Conservation (phyloP, 2,113 vertebrate genomes). For the Loxodonta africana region DNA sequence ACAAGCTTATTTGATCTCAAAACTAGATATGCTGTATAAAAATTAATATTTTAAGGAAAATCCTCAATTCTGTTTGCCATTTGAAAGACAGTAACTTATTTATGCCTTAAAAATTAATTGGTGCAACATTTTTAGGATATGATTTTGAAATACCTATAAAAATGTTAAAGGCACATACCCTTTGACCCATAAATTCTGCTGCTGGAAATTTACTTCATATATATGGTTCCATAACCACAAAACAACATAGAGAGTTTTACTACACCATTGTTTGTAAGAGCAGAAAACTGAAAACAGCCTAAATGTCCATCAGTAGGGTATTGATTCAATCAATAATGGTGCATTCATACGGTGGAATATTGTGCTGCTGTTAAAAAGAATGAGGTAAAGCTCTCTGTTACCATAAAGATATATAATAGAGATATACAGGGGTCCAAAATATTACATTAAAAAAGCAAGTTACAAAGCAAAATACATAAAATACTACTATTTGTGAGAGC, state of each 20-base stretch:
- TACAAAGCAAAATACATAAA: neutral
- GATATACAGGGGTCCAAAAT: neutral
- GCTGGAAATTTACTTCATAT: neutral
- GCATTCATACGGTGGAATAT: neutral
- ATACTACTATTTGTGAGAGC: neutral
- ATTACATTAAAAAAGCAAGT: conserved; percentile 43
- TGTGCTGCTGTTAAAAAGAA: conserved; percentile 20
- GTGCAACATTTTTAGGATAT: neutral
- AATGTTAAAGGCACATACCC: neutral
- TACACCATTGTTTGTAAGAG: neutral
- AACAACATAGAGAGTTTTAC: neutral
- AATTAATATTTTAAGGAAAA: conserved; percentile 52
- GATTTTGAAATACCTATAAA: conserved; percentile 43
- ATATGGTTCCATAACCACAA: neutral
- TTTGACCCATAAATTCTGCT: neutral
- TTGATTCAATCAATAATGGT: rapidly evolving
- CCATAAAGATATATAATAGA: neutral
- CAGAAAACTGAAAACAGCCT: neutral
- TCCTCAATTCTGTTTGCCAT: neutral
- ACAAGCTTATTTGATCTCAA: neutral
- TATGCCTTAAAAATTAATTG: neutral
- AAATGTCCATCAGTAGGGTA: neutral
- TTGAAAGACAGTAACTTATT: neutral
- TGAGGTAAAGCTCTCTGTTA: neutral
- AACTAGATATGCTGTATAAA: conserved; percentile 51